A percentile compares a stretch with the other conserved stretches of the same genome.
Evolutionary conservation across 2,888 invertebrate genomes (phyloP).

Genomic region (Orthonevra nobilis): DNA sequence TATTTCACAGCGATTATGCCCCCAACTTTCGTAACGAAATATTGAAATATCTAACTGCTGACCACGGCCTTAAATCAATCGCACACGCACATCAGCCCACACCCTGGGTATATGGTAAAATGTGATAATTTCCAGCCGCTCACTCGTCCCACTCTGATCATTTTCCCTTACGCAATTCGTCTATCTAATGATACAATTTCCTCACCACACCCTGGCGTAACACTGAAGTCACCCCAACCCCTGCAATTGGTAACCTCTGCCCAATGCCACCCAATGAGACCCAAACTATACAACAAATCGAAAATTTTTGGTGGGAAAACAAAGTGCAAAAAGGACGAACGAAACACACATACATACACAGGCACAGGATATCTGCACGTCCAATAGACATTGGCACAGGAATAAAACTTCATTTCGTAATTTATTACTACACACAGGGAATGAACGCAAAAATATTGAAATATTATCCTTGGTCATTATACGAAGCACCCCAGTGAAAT

Average conservation of each 20-base stretch:
- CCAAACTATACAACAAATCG: conserved; percentile 62
- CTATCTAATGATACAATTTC: conserved; percentile 52
- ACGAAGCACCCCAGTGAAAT: conserved; percentile 67
- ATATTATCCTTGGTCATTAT: conserved; percentile 69
- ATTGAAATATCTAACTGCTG: neutral
- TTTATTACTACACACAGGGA: conserved; percentile 65
- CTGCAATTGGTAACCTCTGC: conserved; percentile 36
- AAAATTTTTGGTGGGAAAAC: conserved; percentile 65
- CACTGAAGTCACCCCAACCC: conserved; percentile 24
- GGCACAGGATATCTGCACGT: conserved; percentile 34
- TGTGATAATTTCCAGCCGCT: conserved; percentile 9
- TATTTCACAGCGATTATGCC: no score
- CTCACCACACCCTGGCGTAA: conserved; percentile 9
- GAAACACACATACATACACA: conserved; percentile 34
- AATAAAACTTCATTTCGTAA: conserved; percentile 64
- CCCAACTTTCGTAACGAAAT: no score
- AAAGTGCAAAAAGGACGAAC: conserved; percentile 58
- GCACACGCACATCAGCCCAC: neutral
- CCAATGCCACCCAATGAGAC: conserved; percentile 63
- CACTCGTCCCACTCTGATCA: conserved; percentile 4
- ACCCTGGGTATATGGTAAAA: neutral
- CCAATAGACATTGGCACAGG: conserved; percentile 28
- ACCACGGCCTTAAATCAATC: neutral
- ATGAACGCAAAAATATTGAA: conserved; percentile 69
- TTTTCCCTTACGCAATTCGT: conserved; percentile 36